Base-by-base conservation (phyloP, 2,888 invertebrate species). In the Melangyna quadrimaculata region DNA sequence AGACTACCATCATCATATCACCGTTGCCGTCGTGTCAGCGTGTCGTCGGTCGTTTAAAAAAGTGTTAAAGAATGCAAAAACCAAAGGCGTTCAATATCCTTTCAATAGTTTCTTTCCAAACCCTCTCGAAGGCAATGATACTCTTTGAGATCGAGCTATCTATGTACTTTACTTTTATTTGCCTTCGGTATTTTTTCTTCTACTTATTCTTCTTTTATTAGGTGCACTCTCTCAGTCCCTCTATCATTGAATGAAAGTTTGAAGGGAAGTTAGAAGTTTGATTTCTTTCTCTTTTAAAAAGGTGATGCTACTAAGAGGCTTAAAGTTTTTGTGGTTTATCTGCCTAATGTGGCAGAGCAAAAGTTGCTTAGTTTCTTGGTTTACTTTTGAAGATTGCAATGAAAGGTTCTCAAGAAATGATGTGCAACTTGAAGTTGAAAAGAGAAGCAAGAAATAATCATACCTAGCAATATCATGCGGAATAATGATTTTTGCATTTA, bases 81-180 rank as follows among this genome's bases (percentile, higher is more conserved):
- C 24, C 24, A 71, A 72, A 80, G 79, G 59, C 86, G 86, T 86
- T 86, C 86, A 86, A 86, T 86, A 86, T 81, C 86, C 86, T 86
- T 77, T 86, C 78, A 77, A 86, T 86, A 86, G 81, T 81, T 81
- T 73, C 43, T n/a, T n/a, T n/a, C n/a, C n/a, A n/a, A n/a, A n/a
- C 35, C 78, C 74, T 71, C 69, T 81, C 51, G 24, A 35, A n/a
- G 24, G 73, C 3, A 69, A 32, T 6, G 73, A 63, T 55, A 65
- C 65, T 78, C 57, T 70, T 19, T 45, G 17, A 29, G n/a, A 19
- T 29, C 3, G 48, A 67, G 45, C 48, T 32, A 22, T 2, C 45
- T 2, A 24, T 7, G 6, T 51, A 22, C n/a, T 51, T 14, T 51
- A 22, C n/a, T 51, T 67, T 67, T 67, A 67, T 74, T 45, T 63